Conservation (phyloP, 2,888 invertebrate genomes). For the Drosophila eohydei region DNA sequence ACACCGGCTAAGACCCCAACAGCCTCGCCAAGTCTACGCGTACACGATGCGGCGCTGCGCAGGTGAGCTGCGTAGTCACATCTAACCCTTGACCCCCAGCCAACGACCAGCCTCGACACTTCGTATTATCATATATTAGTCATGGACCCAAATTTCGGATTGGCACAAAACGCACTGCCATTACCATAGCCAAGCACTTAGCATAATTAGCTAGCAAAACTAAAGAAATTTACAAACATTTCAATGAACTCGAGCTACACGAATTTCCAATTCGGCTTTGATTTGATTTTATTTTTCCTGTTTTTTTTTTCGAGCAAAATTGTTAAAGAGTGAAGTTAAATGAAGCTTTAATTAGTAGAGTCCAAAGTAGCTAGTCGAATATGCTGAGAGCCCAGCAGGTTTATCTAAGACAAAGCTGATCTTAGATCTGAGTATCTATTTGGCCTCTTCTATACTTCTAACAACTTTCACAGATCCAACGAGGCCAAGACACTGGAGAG, state of each 20-base stretch:
- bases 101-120: neutral
- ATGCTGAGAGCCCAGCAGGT: no score
- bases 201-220: slow-evolving; percentile 6
- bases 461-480: slow-evolving; percentile 45
- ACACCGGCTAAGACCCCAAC: slow-evolving; percentile 46
- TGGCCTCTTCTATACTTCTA: neutral
- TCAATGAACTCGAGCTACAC: neutral
- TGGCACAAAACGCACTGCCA: neutral
- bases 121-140: slow-evolving; percentile 9
- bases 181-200: slow-evolving; percentile 9
- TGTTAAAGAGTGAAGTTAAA: neutral
- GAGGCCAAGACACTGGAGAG: slow-evolving; percentile 78
- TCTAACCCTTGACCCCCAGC: slow-evolving; percentile 7
- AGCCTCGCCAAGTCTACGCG: slow-evolving; percentile 61
- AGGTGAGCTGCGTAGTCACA: slow-evolving; percentile 44
- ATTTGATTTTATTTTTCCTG: neutral
- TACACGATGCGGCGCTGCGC: slow-evolving; percentile 65
- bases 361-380: no score
- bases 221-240: neutral
- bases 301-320: neutral
- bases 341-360: no score
- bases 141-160: slow-evolving; percentile 12
- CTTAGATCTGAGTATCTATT: neutral
- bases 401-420: no score
- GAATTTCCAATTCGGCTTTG: neutral